phyloP scores from a whole-genome alignment of 2,113 vertebrate genomes.

The Atherinomorus stipes region DNA sequence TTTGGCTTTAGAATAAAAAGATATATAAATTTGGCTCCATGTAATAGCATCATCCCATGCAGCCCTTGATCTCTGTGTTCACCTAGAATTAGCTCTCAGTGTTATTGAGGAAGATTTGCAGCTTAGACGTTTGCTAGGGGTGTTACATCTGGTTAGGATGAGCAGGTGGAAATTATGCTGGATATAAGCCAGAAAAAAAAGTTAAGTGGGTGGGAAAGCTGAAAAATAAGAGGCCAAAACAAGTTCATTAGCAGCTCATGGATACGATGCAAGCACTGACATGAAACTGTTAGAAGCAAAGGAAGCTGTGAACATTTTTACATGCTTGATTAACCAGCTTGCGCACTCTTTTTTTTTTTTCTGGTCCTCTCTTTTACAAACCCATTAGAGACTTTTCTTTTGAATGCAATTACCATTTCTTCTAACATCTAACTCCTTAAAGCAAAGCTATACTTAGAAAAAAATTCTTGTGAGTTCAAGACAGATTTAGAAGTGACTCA shows the following conservation, averaged over 20 bases:
- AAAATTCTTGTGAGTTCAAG: background rate
- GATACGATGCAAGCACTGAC: constrained; percentile 4
- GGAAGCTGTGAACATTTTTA: constrained; percentile 3
- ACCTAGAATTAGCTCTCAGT: constrained; percentile 30
- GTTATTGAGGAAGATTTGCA: constrained; percentile 29
- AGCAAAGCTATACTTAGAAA: no score
- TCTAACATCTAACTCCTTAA: no score
- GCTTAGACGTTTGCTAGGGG: constrained; percentile 30
- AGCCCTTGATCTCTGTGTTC: constrained; percentile 37
- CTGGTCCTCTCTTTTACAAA: background rate
- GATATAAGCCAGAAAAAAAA: constrained; percentile 34
- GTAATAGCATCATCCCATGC: constrained; percentile 40
- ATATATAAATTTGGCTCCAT: constrained; percentile 23
- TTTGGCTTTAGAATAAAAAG: constrained; percentile 32
- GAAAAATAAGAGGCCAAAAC: constrained; percentile 32
- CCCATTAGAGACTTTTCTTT: background rate
- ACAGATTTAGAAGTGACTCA: background rate
- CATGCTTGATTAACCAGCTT: background rate
- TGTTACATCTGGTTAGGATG: constrained; percentile 54
- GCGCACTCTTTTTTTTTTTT: background rate
- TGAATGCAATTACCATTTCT: background rate
- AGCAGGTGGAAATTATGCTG: constrained; percentile 44
- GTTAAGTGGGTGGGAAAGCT: constrained; percentile 18
- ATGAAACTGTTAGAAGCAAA: constrained; percentile 22
- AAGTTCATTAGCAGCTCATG: constrained; percentile 34